Evolutionary conservation across 2,888 invertebrate genomes (phyloP), one percentile per base, ranked within the genome.

Genomic region (Rotaria socialis): DNA sequence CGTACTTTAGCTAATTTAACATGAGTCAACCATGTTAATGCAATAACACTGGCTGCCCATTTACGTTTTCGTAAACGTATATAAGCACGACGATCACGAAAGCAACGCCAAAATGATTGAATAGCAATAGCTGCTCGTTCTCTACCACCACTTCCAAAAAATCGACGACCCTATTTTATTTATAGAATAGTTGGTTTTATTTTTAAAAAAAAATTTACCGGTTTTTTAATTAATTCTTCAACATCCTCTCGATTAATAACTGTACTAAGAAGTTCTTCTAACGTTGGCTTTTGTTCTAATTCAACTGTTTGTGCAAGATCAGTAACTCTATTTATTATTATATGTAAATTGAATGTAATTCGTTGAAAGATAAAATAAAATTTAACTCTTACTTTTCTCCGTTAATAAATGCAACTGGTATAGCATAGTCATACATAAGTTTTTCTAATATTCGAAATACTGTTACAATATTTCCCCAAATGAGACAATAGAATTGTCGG

Each of bases 31-130:
- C 91, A 91, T 3, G 90, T 90, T 56, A 91, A 89, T 75, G 90
- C 91, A 86, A 91, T 91, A 10, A 91, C 90, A 56, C 90, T 90
- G 3, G 91, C 90, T 5, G 91, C 91, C 91, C 91, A 91, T 88
- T 91, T 91, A 88, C 89, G 89, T 16, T 89, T 88, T 7, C 90
- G 88, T 87, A 90, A 91, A 55, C 90, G 90, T 74, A 84, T 55
- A 84, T 86, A 87, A 14, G 84, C 84, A 60, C 85, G 22, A 11
- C 88, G 85, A 41, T 75, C 86, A 27, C 85, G 43, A 55, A 74
- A 86, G 14, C 89, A 88, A 86, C 90, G 88, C 89, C 90, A 91
- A 0, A 89, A 89, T 5, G 90, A 89, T 88, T 91, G 91, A 86
- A 91, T 91, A 85, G 88, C 89, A 10, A 89, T 89, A 1, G 91